phyloP scores from a whole-genome alignment of 2,113 vertebrate genomes.

The Centropus unirufus region DNA sequence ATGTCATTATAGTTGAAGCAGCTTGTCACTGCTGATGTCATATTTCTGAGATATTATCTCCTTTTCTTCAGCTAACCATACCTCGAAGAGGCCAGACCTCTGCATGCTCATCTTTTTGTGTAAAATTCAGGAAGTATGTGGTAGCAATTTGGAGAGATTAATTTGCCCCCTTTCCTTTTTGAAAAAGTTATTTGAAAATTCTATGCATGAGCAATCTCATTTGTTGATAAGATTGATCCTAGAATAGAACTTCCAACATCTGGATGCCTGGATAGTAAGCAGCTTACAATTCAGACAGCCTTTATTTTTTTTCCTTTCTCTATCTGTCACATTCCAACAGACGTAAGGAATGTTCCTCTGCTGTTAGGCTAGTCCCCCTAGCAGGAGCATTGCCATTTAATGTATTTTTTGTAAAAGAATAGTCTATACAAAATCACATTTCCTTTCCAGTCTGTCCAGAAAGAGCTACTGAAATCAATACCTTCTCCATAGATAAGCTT shows the following conservation, averaged over 20 bases:
- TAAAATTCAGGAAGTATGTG: not conserved
- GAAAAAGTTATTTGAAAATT: not conserved
- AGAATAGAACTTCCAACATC: not conserved
- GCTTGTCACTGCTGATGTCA: not conserved
- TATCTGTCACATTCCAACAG: not conserved
- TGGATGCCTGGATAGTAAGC: not conserved
- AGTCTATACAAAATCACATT: not conserved
- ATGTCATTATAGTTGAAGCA: not conserved
- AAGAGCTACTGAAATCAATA: not conserved
- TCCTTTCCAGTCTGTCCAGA: not conserved
- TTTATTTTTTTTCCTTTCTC: not conserved
- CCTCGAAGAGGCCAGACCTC: fast-evolving
- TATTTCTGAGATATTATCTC: not conserved
- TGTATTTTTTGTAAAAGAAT: not conserved
- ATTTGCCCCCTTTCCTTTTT: not conserved
- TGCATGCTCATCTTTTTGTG: not conserved
- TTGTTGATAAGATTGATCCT: not conserved
- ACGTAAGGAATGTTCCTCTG: not conserved
- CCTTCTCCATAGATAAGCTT: not conserved
- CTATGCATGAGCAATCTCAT: not conserved
- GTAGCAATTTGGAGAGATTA: not conserved
- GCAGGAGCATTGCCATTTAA: not conserved
- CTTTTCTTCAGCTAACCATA: not conserved
- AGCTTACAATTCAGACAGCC: not conserved
- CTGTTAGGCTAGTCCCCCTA: not conserved